A percentile compares a stretch with the other conserved stretches of the same genome.
Conservation (phyloP, 2,113 vertebrate genomes). For the Patagioenas fasciata region DNA sequence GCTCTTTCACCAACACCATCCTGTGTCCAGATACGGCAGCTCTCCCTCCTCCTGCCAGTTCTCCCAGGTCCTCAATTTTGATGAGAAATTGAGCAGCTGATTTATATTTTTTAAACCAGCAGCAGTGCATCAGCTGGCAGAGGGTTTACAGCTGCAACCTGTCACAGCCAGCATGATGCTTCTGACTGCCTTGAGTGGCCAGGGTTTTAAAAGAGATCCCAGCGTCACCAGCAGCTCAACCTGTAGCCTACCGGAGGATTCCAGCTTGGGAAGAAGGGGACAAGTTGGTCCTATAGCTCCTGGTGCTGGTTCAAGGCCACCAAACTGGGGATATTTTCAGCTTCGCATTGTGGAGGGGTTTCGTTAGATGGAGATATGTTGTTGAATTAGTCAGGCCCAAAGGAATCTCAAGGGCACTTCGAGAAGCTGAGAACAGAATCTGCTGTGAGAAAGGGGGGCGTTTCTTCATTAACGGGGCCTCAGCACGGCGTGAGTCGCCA, state of each 20-base stretch:
- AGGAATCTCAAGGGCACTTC: too few relatives aligned
- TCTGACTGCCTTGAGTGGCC: background rate
- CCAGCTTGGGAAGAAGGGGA: accelerated
- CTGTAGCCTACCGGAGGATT: background rate
- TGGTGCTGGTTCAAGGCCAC: background rate
- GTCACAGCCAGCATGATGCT: background rate
- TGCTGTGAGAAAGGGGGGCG: too few relatives aligned
- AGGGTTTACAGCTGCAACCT: background rate
- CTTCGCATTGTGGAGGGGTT: too few relatives aligned
- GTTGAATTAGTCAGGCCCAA: too few relatives aligned
- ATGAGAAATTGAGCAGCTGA: background rate
- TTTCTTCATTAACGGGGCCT: too few relatives aligned
- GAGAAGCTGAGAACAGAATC: too few relatives aligned
- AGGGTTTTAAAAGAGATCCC: background rate
- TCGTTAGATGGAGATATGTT: too few relatives aligned
- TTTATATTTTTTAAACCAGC: background rate
- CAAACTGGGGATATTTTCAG: accelerated
- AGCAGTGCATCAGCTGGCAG: background rate
- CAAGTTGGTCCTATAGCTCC: background rate
- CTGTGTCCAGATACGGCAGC: background rate
- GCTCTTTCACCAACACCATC: background rate
- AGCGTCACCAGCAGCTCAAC: background rate
- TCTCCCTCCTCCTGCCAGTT: background rate
- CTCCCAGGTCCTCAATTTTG: background rate
- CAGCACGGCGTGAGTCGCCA: too few relatives aligned